A percentile compares a stretch with the other conserved stretches of the same genome.
Conservation (phyloP, 2,113 vertebrate species). For the Trachemys scripta region DNA sequence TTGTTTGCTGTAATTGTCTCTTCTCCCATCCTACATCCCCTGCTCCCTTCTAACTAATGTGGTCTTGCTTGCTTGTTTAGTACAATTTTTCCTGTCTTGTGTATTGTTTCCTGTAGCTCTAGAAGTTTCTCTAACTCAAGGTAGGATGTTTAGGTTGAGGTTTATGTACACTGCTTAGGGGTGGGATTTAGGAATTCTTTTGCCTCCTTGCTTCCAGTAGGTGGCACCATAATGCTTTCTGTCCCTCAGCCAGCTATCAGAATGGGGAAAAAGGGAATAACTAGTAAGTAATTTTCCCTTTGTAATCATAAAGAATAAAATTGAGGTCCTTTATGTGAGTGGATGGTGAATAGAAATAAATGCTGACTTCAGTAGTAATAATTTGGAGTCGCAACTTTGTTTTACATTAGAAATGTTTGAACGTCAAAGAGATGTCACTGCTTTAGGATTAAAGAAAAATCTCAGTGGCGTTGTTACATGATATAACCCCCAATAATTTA, state of each 20-base stretch:
- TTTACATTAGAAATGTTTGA: not conserved
- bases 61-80: not conserved
- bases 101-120: not conserved
- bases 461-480: not conserved
- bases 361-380: not conserved
- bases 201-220: not conserved
- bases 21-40: not conserved
- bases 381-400: not conserved
- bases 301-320: not conserved
- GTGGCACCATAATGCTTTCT: not conserved
- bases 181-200: not conserved
- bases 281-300: not conserved
- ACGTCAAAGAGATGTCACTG: not conserved
- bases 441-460: not conserved
- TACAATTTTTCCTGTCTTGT: not conserved
- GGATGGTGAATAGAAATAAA: not conserved
- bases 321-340: not conserved
- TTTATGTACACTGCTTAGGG: not conserved
- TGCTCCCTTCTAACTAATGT: fast-evolving
- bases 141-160: not conserved
- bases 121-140: not conserved
- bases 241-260: not conserved
- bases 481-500: not conserved
- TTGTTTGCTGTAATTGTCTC: not conserved
- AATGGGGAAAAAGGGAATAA: not conserved